A percentile compares a stretch with the other conserved stretches of the same genome.
Conservation (phyloP, 1,140 invertebrate genomes). For the Aphaenogaster rudis region DNA sequence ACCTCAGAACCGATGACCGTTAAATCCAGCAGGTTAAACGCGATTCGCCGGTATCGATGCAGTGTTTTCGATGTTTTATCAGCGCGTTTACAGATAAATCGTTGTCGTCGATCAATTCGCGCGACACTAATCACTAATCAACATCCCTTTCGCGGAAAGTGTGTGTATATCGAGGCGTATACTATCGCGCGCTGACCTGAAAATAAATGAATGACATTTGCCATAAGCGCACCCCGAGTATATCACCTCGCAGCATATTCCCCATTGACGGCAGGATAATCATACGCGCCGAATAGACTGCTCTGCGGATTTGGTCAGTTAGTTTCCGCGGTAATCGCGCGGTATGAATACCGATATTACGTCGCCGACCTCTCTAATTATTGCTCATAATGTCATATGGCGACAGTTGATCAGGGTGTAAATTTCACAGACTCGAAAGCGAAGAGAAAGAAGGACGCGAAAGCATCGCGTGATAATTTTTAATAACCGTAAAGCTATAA, state of each 20-base stretch:
- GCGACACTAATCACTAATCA: background rate
- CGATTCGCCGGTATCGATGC: background rate
- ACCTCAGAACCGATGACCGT: conserved; percentile 2
- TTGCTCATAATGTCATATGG: conserved; percentile 62
- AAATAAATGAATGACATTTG: conserved; percentile 73
- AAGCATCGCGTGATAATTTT: background rate
- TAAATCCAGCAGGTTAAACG: conserved; percentile 30
- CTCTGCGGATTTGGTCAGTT: conserved; percentile 66
- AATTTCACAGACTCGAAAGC: conserved; percentile 32
- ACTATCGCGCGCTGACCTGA: conserved; percentile 15
- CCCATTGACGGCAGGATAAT: conserved; percentile 67
- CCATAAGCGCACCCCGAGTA: conserved; percentile 60
- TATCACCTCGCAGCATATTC: conserved; percentile 62
- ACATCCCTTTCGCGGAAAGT: background rate
- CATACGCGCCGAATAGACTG: conserved; percentile 65
- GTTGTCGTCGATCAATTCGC: background rate
- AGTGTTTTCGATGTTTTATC: conserved; percentile 35
- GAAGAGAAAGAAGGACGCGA: background rate
- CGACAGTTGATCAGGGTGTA: conserved; percentile 65
- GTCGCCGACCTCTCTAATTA: conserved; percentile 61
- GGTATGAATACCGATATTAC: conserved; percentile 69
- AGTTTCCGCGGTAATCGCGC: conserved; percentile 64
- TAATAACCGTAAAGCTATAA: background rate
- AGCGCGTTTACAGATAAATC: conserved; percentile 14
- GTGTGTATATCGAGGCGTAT: conserved; percentile 13